Evolutionary conservation across 1,140 invertebrate genomes (phyloP).

Genomic region (Microplitis demolitor): DNA sequence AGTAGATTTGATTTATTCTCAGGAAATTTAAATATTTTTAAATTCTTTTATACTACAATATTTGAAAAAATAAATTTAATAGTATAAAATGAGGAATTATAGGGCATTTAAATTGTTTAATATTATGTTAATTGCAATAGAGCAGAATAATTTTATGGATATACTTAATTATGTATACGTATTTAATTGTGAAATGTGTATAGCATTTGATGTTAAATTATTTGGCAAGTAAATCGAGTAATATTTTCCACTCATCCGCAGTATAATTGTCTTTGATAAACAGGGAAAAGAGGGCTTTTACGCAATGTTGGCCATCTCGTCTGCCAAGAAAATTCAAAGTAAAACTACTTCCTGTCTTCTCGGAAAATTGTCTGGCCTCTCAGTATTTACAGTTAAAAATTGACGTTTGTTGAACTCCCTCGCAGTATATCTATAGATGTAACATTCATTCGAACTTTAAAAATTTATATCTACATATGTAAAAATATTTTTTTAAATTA

Average conservation of each 20-base stretch:
- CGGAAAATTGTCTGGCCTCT: slow-evolving; percentile 39
- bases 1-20: background rate
- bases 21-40: background rate
- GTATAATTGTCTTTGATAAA: slow-evolving; percentile 1
- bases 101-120: too few relatives aligned
- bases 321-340: slow-evolving; percentile 42
- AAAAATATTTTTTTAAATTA: background rate
- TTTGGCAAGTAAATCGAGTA: slow-evolving; percentile 10
- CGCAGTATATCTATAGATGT: background rate
- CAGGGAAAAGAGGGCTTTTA: slow-evolving; percentile 8
- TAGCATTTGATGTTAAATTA: background rate
- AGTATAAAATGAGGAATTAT: too few relatives aligned
- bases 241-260: slow-evolving; percentile 6
- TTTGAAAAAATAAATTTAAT: too few relatives aligned
- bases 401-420: slow-evolving; percentile 1
- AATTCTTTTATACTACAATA: too few relatives aligned
- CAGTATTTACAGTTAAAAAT: slow-evolving; percentile 5
- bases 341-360: slow-evolving; percentile 40
- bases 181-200: background rate
- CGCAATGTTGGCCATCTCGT: slow-evolving; percentile 23
- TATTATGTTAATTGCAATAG: background rate
- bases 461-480: too few relatives aligned
- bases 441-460: background rate
- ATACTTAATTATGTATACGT: background rate
- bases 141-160: background rate